Evolutionary conservation across 2,797 vertebrate genomes (phyloP).

Genomic region (Danio choprae): DNA sequence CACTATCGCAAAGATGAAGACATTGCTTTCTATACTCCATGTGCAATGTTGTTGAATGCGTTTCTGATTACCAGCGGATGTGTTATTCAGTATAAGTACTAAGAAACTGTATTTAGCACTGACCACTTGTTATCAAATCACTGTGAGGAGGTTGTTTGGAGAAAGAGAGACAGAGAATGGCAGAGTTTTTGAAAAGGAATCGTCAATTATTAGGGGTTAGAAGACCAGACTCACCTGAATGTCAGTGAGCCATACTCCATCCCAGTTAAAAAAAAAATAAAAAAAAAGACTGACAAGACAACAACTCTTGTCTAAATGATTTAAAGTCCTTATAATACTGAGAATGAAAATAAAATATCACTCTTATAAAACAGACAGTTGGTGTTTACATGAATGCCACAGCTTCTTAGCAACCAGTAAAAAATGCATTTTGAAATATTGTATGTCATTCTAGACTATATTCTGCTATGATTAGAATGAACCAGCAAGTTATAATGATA

Average conservation of each 20-base stretch:
- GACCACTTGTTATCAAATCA: not conserved
- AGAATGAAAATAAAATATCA: not conserved
- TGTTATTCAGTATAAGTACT: too few relatives aligned
- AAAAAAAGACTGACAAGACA: not conserved
- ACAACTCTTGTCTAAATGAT: not conserved
- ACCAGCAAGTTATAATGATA: too few relatives aligned
- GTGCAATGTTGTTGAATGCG: not conserved
- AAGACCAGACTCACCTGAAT: conserved; percentile 18
- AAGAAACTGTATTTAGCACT: conserved; percentile 1
- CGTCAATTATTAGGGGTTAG: not conserved
- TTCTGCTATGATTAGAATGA: too few relatives aligned
- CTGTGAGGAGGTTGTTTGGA: not conserved
- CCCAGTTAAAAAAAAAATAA: not conserved
- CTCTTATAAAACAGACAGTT: not conserved
- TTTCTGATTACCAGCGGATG: not conserved
- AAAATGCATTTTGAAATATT: too few relatives aligned
- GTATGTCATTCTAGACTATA: too few relatives aligned
- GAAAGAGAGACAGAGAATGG: conserved; percentile 14
- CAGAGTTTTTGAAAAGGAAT: not conserved
- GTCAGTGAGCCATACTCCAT: not conserved
- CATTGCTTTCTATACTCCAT: not conserved
- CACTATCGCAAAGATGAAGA: not conserved
- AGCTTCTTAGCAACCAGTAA: conserved; percentile 5
- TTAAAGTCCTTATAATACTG: conserved; percentile 12
- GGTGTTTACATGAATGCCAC: not conserved